These are phyloP conservation scores for Griposia aprilina DNA, from an alignment of 2,888 invertebrate genomes.

Conservation along the genomic window DNA sequence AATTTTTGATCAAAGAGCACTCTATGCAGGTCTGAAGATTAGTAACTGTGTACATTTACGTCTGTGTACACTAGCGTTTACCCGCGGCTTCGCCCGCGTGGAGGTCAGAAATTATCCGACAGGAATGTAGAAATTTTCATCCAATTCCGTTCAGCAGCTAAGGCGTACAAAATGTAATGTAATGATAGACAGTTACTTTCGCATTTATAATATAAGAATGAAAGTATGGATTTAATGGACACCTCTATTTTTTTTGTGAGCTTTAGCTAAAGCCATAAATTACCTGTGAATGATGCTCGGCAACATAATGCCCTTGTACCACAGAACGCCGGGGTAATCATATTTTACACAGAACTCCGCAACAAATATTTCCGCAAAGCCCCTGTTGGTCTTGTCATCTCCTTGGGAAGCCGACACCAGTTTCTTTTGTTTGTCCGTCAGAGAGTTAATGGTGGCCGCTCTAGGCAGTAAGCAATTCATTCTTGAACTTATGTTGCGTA, in stretches of 20 bases:
- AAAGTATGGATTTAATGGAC: not conserved
- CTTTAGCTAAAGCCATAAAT: not conserved
- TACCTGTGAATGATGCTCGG: conserved; percentile 96
- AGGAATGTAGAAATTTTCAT: not conserved
- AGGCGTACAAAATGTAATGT: not conserved
- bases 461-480: conserved; percentile 88
- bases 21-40: not conserved
- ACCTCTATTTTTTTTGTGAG: not conserved
- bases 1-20: not conserved
- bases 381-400: conserved; percentile 85
- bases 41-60: not conserved
- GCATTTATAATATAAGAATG: too few species aligned
- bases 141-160: not conserved
- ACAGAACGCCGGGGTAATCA: conserved; percentile 93
- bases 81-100: not conserved
- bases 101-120: not conserved
- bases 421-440: conserved; percentile 83
- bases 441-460: conserved; percentile 79
- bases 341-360: conserved; percentile 96
- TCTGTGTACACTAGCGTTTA: not conserved
- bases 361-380: conserved; percentile 92
- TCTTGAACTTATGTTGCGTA: conserved; percentile 82
- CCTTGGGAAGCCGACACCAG: conserved; percentile 79
- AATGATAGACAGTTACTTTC: not conserved
- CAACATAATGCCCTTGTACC: conserved; percentile 95